These are phyloP conservation scores for Allobates femoralis DNA, from an alignment of 2,797 vertebrate genomes.

Conservation along the genomic window DNA sequence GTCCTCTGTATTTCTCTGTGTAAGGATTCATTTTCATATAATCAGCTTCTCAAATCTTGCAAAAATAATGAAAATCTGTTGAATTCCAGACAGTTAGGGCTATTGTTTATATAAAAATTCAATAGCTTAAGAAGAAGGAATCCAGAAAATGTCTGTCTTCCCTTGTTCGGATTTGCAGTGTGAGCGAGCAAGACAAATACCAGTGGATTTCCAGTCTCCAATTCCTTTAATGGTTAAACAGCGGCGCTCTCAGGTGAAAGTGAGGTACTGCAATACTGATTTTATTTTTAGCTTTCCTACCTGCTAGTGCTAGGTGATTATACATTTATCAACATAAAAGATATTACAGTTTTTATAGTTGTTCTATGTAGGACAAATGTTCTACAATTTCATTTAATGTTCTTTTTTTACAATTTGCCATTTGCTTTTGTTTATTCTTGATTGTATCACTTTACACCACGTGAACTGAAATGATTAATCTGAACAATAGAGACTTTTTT, in stretches of 20 bases:
- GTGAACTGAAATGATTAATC: too few relatives aligned
- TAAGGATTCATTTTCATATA: not conserved
- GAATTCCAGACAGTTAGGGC: too few relatives aligned
- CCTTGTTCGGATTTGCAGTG: conserved; percentile 27
- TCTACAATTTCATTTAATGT: too few relatives aligned
- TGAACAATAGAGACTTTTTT: too few relatives aligned
- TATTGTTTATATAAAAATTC: not conserved
- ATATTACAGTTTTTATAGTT: not conserved
- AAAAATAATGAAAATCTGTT: too few relatives aligned
- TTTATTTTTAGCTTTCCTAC: not conserved
- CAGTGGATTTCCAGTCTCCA: conserved; percentile 2
- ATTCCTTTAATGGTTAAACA: conserved; percentile 32
- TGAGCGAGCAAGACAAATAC: not conserved
- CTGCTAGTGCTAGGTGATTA: not conserved
- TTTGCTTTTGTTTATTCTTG: too few relatives aligned
- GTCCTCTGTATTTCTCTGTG: not conserved
- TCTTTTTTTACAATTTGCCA: too few relatives aligned
- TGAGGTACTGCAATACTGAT: conserved; percentile 26
- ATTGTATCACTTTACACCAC: too few relatives aligned
- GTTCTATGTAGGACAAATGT: too few relatives aligned
- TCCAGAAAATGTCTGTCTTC: conserved; percentile 1
- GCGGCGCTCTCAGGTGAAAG: conserved; percentile 27
- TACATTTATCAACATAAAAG: not conserved
- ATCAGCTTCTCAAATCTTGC: not conserved
- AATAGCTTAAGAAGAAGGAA: not conserved